Evolutionary conservation across 2,797 vertebrate genomes (phyloP).

Genomic region (Distichodus sexfasciatus): DNA sequence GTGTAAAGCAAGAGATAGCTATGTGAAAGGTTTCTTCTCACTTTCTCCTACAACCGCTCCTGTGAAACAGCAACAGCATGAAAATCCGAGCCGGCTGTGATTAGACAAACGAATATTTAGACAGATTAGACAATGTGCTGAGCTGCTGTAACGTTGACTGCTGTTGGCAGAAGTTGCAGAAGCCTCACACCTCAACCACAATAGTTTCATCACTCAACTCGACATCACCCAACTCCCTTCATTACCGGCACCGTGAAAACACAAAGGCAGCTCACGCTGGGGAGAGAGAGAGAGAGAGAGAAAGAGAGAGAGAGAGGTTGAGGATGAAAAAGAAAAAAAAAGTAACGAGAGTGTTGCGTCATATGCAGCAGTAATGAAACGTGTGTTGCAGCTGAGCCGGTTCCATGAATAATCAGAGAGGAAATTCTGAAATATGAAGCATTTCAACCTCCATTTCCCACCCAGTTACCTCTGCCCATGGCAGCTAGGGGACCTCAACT

Average conservation of each 20-base stretch:
- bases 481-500: constrained; percentile 13
- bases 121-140: neutral
- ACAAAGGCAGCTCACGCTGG: neutral
- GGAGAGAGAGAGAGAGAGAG: constrained; percentile 1
- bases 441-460: constrained; percentile 36
- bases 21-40: neutral
- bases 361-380: constrained; percentile 36
- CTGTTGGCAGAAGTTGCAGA: neutral
- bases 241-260: neutral
- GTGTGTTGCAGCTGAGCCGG: constrained; percentile 40
- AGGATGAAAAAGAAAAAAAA: neutral
- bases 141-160: neutral
- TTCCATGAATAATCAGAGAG: constrained; percentile 39
- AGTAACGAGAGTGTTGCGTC: constrained; percentile 32
- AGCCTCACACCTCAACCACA: neutral
- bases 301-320: neutral
- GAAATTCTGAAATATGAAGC: constrained; percentile 17
- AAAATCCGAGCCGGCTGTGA: neutral
- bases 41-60: neutral
- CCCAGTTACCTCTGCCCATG: neutral
- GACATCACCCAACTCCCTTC: neutral
- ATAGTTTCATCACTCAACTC: neutral
- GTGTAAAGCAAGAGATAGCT: neutral
- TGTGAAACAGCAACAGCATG: neutral
- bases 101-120: neutral